Conservation (phyloP, 1,140 invertebrate species). For the Neodiprion pinetum region DNA sequence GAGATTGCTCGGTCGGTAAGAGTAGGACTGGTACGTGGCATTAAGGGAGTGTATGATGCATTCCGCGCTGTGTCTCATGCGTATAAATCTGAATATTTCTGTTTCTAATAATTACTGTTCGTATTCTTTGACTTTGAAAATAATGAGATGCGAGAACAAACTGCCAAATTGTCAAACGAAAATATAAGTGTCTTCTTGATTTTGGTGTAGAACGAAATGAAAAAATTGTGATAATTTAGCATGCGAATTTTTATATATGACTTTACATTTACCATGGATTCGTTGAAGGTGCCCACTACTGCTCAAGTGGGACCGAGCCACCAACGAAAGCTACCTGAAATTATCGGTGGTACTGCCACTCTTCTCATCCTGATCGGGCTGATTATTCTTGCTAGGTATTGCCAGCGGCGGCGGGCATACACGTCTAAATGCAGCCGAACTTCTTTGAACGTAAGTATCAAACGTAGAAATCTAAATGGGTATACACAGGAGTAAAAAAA, state of each 20-base stretch:
- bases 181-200: no score
- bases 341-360: constrained; percentile 48
- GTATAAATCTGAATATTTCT: no score
- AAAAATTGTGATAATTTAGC: constrained; percentile 10
- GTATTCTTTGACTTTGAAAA: no score
- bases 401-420: constrained; percentile 43
- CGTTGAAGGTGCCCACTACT: not conserved
- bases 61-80: no score
- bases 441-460: constrained; percentile 38
- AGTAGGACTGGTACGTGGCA: no score
- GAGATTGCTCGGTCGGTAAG: no score
- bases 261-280: no score
- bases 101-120: no score
- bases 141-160: no score
- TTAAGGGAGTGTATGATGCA: no score
- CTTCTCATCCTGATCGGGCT: constrained; percentile 34
- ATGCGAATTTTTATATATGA: not conserved
- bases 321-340: constrained; percentile 50
- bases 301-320: constrained; percentile 44
- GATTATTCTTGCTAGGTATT: constrained; percentile 32
- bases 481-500: not conserved
- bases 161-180: no score
- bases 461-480: not conserved
- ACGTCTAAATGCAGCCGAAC: constrained; percentile 40
- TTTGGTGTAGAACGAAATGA: constrained; percentile 3